phyloP scores from a whole-genome alignment of 2,113 vertebrate species.

The Crotalus horridus region DNA sequence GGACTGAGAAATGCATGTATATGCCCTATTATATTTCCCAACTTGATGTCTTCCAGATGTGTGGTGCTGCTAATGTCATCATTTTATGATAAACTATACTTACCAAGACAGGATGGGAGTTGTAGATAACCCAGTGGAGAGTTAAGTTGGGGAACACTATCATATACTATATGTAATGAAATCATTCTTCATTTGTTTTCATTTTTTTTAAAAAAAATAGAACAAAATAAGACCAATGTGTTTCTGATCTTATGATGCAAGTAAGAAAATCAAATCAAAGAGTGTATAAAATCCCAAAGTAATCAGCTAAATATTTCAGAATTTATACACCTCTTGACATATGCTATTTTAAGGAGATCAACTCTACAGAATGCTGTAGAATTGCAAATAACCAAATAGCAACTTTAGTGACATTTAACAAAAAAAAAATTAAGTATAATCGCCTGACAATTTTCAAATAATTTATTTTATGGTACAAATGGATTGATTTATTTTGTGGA shows the following conservation, averaged over 20 bases:
- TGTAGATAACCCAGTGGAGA: neutral
- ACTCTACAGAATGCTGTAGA: neutral
- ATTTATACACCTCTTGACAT: neutral
- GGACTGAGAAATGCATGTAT: neutral
- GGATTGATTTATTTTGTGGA: neutral
- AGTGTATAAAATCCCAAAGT: neutral
- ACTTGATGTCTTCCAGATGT: neutral
- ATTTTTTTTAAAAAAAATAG: neutral
- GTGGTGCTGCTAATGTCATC: neutral
- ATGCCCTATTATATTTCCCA: neutral
- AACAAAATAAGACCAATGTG: neutral
- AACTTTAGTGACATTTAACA: neutral
- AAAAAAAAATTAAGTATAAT: neutral
- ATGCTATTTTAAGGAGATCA: neutral
- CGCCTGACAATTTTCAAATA: neutral
- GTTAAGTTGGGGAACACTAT: neutral
- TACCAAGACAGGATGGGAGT: neutral
- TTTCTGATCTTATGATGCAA: neutral
- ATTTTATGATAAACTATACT: neutral
- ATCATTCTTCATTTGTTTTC: neutral
- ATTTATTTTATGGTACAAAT: neutral
- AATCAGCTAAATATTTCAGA: neutral
- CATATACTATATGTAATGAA: neutral
- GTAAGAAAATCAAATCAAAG: neutral
- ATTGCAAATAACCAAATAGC: neutral